A percentile compares a stretch with the other conserved stretches of the same genome.
phyloP scores from a whole-genome alignment of 2,888 invertebrate genomes.

The Acleris holmiana region DNA sequence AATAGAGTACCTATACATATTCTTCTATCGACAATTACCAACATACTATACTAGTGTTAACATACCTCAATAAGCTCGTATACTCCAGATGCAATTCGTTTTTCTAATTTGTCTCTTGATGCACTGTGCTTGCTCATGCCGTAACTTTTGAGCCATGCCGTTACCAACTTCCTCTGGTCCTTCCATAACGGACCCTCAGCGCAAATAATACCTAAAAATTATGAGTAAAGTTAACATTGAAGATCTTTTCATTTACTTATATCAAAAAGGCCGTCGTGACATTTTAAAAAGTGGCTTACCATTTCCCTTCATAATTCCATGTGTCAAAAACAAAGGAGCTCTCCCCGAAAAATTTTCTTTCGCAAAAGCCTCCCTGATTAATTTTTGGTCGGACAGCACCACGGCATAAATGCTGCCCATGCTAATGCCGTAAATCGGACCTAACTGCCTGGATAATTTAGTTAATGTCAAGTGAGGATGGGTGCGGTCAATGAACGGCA shows the following conservation, averaged over 20 bases:
- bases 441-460: constrained; percentile 87
- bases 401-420: constrained; percentile 91
- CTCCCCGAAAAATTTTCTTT: constrained; percentile 89
- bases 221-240: no score
- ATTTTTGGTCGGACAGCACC: constrained; percentile 89
- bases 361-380: constrained; percentile 89
- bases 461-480: constrained; percentile 90
- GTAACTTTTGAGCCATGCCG: constrained; percentile 88
- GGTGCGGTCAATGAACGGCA: constrained; percentile 88
- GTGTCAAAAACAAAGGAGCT: constrained; percentile 92
- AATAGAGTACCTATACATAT: neutral
- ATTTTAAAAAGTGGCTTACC: constrained; percentile 82
- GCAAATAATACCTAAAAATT: constrained; percentile 89
- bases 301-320: constrained; percentile 94
- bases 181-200: constrained; percentile 93
- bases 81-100: constrained; percentile 86
- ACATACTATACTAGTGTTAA: neutral
- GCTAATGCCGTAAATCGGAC: constrained; percentile 88
- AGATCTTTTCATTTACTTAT: neutral
- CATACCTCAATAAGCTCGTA: constrained; percentile 85
- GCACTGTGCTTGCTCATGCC: constrained; percentile 88
- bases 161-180: constrained; percentile 90
- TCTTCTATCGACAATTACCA: no score
- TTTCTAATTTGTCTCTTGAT: constrained; percentile 86
- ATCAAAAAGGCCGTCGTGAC: neutral